These are phyloP conservation scores for Athene cunicularia DNA, from an alignment of 2,113 vertebrate species.

Conservation along the genomic window DNA sequence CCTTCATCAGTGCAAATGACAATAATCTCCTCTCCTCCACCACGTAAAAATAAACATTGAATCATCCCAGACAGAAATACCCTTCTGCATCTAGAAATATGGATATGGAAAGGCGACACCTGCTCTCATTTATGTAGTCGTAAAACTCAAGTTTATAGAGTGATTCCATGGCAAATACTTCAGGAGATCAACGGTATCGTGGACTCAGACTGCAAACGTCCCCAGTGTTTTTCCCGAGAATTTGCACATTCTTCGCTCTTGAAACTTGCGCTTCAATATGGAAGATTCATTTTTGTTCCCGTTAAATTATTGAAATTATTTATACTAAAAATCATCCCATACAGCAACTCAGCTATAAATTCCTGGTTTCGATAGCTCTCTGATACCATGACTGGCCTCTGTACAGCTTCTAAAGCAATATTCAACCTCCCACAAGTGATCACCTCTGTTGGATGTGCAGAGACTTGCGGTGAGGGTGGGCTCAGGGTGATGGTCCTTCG, in stretches of 20 bases:
- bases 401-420: neutral
- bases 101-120: neutral
- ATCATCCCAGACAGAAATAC: conserved; percentile 38
- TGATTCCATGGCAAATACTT: neutral
- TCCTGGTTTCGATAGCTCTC: neutral
- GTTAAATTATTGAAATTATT: neutral
- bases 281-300: neutral
- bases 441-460: neutral
- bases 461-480: neutral
- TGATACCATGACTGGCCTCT: neutral
- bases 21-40: conserved; percentile 51
- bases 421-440: neutral
- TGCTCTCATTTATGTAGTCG: neutral
- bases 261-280: neutral
- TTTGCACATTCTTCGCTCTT: neutral
- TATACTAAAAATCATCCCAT: neutral
- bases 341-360: neutral
- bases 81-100: conserved; percentile 16
- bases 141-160: neutral
- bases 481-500: neutral
- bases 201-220: neutral
- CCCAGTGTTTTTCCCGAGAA: neutral
- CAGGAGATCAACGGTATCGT: neutral
- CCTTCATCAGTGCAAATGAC: conserved; percentile 52
- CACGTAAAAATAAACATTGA: conserved; percentile 49